These are phyloP conservation scores for Perdita meconis DNA, from an alignment of 2,888 invertebrate species.

Conservation along the genomic window DNA sequence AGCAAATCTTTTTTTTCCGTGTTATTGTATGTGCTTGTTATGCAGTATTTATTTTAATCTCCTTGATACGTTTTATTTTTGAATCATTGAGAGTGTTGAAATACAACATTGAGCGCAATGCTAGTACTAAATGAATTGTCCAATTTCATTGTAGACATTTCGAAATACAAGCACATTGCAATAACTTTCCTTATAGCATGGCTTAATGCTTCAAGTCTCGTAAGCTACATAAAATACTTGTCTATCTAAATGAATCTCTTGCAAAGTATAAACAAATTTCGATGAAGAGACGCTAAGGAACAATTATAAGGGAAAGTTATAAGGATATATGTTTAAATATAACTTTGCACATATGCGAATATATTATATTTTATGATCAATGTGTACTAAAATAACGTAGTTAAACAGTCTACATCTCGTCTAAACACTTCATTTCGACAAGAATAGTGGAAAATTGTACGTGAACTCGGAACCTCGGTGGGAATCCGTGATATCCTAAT, in stretches of 20 bases:
- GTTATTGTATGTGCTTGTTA: constrained; percentile 66
- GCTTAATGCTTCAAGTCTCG: constrained; percentile 60
- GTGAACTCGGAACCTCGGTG: constrained; percentile 28
- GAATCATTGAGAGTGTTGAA: background rate
- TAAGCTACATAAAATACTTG: constrained; percentile 43
- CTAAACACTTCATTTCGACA: constrained; percentile 17
- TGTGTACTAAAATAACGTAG: constrained; percentile 14
- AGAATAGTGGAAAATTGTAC: constrained; percentile 56
- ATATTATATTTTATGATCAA: constrained; percentile 39
- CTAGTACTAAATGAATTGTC: constrained; percentile 15
- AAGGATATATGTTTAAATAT: constrained; percentile 17
- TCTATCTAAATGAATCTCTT: constrained; percentile 41
- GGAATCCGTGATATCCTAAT: constrained; percentile 60
- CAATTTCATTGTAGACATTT: constrained; percentile 27
- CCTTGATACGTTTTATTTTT: background rate
- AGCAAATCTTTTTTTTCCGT: too few relatives aligned
- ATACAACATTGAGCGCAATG: constrained; percentile 15
- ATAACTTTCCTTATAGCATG: constrained; percentile 58
- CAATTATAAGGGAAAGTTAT: background rate
- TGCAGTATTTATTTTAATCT: constrained; percentile 23
- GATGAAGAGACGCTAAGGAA: constrained; percentile 17
- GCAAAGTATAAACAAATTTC: constrained; percentile 24
- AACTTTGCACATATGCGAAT: constrained; percentile 20
- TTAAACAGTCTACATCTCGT: constrained; percentile 15
- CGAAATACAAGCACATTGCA: constrained; percentile 58